A percentile compares a stretch with the other conserved stretches of the same genome.
Evolutionary conservation across 2,113 vertebrate genomes (phyloP).

Genomic region (Lycocorax pyrrhopterus): DNA sequence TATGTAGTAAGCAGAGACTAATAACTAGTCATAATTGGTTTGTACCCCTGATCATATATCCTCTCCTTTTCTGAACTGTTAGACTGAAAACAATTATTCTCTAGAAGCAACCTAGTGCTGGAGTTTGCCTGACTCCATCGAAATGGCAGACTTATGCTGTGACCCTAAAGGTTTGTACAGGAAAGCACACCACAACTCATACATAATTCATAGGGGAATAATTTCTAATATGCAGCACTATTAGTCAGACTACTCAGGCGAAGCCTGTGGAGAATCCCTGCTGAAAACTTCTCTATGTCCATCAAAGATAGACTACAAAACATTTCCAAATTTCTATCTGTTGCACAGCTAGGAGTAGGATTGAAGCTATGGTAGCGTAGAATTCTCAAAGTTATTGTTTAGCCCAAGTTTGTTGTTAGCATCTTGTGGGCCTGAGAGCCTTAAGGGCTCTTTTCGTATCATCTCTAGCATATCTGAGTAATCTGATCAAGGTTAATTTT

Average conservation of each 20-base stretch:
- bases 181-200: background rate
- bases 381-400: background rate
- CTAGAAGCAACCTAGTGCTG: background rate
- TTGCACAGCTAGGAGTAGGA: background rate
- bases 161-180: background rate
- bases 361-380: background rate
- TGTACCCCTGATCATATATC: background rate
- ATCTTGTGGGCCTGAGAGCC: background rate
- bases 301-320: background rate
- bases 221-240: background rate
- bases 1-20: background rate
- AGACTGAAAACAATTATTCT: background rate
- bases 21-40: background rate
- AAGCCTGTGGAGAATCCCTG: background rate
- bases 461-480: background rate
- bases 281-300: background rate
- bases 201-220: background rate
- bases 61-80: background rate
- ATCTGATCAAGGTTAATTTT: background rate
- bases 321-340: background rate
- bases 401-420: background rate
- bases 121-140: background rate
- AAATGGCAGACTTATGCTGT: background rate
- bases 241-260: background rate
- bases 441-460: background rate